Conservation (phyloP, 2,888 invertebrate genomes). For the Eulithis prunata region DNA sequence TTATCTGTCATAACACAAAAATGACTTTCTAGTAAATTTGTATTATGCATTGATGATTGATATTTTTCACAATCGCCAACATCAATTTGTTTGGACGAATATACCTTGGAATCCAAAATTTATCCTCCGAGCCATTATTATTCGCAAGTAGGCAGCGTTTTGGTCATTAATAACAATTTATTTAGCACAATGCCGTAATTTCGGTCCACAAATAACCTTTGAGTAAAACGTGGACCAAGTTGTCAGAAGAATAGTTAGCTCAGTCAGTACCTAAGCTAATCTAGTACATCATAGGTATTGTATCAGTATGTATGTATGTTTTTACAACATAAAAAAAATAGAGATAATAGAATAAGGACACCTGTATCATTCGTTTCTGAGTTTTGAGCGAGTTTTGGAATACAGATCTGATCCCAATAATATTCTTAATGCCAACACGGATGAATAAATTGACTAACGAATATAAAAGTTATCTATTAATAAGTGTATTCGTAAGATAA, state of each 20-base stretch:
- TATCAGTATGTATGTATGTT: too few relatives aligned
- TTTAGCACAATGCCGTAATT: conserved; percentile 80
- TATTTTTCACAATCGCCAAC: conserved; percentile 39
- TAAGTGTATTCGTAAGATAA: too few relatives aligned
- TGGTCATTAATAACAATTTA: conserved; percentile 83
- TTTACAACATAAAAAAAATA: too few relatives aligned
- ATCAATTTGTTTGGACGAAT: conserved; percentile 45
- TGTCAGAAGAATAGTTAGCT: conserved; percentile 21
- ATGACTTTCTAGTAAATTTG: not conserved
- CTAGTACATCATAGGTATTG: too few relatives aligned
- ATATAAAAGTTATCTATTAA: too few relatives aligned
- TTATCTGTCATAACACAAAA: too few relatives aligned
- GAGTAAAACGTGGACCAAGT: conserved; percentile 62
- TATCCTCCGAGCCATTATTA: conserved; percentile 73
- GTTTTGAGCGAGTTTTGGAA: too few relatives aligned
- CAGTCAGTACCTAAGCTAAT: conserved; percentile 1
- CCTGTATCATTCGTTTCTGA: too few relatives aligned
- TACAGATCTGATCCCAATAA: too few relatives aligned
- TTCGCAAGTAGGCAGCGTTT: conserved; percentile 71
- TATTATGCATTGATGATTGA: conserved; percentile 8
- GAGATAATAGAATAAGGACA: too few relatives aligned
- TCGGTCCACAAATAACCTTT: conserved; percentile 74
- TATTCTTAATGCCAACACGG: too few relatives aligned
- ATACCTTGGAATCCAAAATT: conserved; percentile 58
- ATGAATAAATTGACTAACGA: too few relatives aligned